Evolutionary conservation across 2,113 vertebrate species (phyloP), one percentile per base, ranked within the genome.

Genomic region (Microcebus ravelobensis): DNA sequence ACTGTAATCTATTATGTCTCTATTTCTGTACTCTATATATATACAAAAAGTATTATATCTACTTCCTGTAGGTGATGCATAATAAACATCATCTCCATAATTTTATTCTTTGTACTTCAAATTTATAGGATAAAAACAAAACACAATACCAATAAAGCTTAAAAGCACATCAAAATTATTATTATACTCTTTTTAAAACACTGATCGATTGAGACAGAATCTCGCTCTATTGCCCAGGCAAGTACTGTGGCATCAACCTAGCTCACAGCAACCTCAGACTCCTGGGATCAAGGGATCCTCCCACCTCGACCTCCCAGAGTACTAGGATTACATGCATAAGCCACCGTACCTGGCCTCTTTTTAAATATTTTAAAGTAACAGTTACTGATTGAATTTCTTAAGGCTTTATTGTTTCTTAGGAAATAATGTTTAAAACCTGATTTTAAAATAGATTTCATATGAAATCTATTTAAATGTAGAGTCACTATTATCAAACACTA

Each of bases 81-180:
- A 67, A 36, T 31, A 52, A 80, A 52, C 9, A 77, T n/a, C 67
- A 52, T 25, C 48, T 82, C n/a, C 21, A 52, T 25, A 42, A 82
- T 9, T 80, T 89, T 74, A 18, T 48, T 92, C 36, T 77, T 71
- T 52, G 31, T 70, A 48, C 8, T 74, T 92, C 86, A 68, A 34
- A 95, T 67, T 73, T 65, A 59, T 18, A 59, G 77, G 55, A 57
- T 48, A 45, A 76, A 91, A 90, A 68, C 71, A 92, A 88, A 82
- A 80, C 18, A 34, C 17, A 79, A 63, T 57, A 80, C 36, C 14
- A 71, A 25, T 83, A 93, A 83, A 91, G 27, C 52, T 79, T 79
- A 59, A 95, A 87, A 83, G 14, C 45, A 90, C 68, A 67, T 83
- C 61, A 95, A 90, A 87, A 95, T 42, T 79, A 36, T 42, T 79